These are phyloP conservation scores for Schizothorax lantsangensis DNA, from an alignment of 2,797 vertebrate species.

Conservation along the genomic window DNA sequence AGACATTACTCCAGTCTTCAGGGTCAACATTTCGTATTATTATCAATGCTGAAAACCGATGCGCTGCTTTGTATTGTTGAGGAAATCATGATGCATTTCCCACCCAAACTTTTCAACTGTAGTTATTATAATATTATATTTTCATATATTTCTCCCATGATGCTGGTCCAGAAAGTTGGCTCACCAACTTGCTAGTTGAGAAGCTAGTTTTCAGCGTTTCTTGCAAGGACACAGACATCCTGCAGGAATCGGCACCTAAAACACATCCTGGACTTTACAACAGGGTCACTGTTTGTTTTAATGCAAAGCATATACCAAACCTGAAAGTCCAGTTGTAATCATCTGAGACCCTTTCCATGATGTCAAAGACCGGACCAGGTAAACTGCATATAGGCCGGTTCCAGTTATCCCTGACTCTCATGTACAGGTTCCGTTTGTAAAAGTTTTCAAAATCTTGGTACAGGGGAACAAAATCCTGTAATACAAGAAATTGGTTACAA, in stretches of 20 bases:
- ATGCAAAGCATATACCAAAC: conserved; percentile 70
- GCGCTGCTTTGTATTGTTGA: not conserved
- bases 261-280: conserved; percentile 20
- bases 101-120: not conserved
- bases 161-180: not conserved
- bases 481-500: conserved; percentile 21
- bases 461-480: conserved; percentile 91
- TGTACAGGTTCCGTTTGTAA: conserved; percentile 92
- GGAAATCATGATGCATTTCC: not conserved
- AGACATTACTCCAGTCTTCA: not conserved
- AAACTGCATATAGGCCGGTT: conserved; percentile 92
- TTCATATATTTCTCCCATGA: not conserved
- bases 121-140: not conserved
- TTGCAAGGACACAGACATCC: not conserved
- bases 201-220: too few species aligned
- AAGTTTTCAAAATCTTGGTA: conserved; percentile 99
- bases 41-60: not conserved
- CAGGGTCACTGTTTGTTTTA: not conserved
- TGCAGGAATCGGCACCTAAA: not conserved
- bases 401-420: conserved; percentile 96
- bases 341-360: conserved; percentile 91
- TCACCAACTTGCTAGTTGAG: not conserved
- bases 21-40: not conserved
- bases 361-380: conserved; percentile 86
- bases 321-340: conserved; percentile 98